Evolutionary conservation across 2,888 invertebrate genomes (phyloP), one percentile per base, ranked within the genome.

Genomic region (Lamellibrachia satsuma): DNA sequence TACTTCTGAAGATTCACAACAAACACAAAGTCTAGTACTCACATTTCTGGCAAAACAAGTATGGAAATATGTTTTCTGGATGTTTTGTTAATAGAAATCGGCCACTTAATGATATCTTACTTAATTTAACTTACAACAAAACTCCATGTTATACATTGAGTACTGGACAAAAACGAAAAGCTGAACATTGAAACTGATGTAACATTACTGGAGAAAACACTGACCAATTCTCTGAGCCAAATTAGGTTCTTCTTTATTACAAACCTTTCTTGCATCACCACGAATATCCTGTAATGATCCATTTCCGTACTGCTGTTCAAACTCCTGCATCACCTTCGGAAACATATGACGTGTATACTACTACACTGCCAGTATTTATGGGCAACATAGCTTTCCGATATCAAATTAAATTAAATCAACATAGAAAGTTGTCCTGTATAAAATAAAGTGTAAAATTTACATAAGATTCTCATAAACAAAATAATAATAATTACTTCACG

Each of bases 251-350:
- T 4, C 15, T 4, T 3, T 75, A n/a, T 15, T 11, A 92, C 94
- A 91, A 52, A 96, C 96, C 95, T 95, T 96, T 92, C 95, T 95
- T 90, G 95, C 95, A 93, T 96, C 96, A 94, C 95, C 95, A 7
- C 95, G 93, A 57, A 95, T 95, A 93, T 96, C 96, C 92, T 94
- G 94, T 51, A 93, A 93, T 39, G 94, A 92, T 7, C 95, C 95
- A 52, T 94, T 93, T 9, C 95, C 95, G 94, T 96, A 96, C 92
- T 95, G 95, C 90, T 95, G 94, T 92, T 96, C 95, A 94, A 96
- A 96, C 60, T 95, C 95, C 92, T 95, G 95, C 95, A 96, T 96
- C 93, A 95, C 95, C 95, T 95, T 92, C 15, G 92, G 92, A 93
- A 75, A n/a, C 15, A 75, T 22, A 75, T 75, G 15, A 75, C 75